A percentile compares a stretch with the other conserved stretches of the same genome.
phyloP scores from a whole-genome alignment of 1,140 invertebrate genomes.

The Trinorchestia longiramus region DNA sequence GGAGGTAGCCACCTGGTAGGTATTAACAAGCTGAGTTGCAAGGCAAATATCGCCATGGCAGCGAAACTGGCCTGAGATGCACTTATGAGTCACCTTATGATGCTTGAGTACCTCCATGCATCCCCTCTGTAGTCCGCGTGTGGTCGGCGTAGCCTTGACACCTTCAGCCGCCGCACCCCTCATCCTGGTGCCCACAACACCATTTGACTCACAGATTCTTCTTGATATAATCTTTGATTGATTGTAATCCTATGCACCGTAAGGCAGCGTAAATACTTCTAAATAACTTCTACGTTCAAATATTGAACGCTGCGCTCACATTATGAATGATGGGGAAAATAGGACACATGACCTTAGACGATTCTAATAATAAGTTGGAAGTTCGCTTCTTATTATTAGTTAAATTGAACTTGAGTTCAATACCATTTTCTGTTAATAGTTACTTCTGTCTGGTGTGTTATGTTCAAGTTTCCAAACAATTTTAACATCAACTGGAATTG shows the following conservation, averaged over 20 bases:
- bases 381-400: neutral
- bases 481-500: neutral
- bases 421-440: neutral
- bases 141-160: neutral
- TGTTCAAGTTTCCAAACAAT: neutral
- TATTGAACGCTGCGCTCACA: neutral
- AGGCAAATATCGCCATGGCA: neutral
- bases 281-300: neutral
- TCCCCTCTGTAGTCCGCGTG: neutral
- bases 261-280: neutral
- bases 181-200: neutral
- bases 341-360: neutral
- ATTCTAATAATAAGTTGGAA: neutral
- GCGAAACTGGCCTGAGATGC: neutral
- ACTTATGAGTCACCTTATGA: neutral
- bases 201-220: neutral
- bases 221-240: neutral
- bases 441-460: neutral
- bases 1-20: neutral
- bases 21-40: neutral
- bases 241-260: neutral
- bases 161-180: neutral
- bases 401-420: neutral
- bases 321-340: neutral
- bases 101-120: neutral